phyloP scores from a whole-genome alignment of 2,888 invertebrate species.

The Germaria angustata region DNA sequence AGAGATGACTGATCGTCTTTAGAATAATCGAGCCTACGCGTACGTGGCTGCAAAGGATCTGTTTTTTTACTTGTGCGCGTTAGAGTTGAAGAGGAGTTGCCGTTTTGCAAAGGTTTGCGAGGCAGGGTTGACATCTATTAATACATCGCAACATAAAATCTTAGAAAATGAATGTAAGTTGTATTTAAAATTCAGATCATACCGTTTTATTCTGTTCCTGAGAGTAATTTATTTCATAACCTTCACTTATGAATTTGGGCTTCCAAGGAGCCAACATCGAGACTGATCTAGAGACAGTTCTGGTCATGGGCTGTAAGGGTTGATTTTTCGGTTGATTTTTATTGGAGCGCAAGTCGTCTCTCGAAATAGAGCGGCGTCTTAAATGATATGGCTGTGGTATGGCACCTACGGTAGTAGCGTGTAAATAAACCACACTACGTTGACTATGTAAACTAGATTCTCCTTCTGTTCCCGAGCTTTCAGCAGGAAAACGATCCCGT shows the following conservation, averaged over 20 bases:
- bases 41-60: conserved; percentile 70
- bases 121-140: conserved; percentile 76
- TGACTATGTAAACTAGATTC: conserved; percentile 90
- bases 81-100: conserved; percentile 74
- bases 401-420: conserved; percentile 93
- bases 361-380: conserved; percentile 84
- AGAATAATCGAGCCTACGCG: conserved; percentile 70
- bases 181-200: conserved; percentile 37
- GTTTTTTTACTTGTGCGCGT: conserved; percentile 73
- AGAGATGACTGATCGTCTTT: conserved; percentile 77
- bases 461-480: conserved; percentile 85
- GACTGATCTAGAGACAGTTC: conserved; percentile 88
- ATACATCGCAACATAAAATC: not conserved
- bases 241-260: conserved; percentile 87
- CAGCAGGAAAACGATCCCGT: conserved; percentile 78
- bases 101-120: conserved; percentile 74
- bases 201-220: conserved; percentile 81
- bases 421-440: conserved; percentile 90
- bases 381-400: conserved; percentile 88
- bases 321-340: conserved; percentile 77
- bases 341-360: conserved; percentile 86
- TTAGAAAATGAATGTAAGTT: not conserved
- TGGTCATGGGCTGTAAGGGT: conserved; percentile 81
- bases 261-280: conserved; percentile 92
- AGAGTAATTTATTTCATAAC: conserved; percentile 89